phyloP scores from a whole-genome alignment of 1,140 invertebrate species.

The Cydia pomonella region DNA sequence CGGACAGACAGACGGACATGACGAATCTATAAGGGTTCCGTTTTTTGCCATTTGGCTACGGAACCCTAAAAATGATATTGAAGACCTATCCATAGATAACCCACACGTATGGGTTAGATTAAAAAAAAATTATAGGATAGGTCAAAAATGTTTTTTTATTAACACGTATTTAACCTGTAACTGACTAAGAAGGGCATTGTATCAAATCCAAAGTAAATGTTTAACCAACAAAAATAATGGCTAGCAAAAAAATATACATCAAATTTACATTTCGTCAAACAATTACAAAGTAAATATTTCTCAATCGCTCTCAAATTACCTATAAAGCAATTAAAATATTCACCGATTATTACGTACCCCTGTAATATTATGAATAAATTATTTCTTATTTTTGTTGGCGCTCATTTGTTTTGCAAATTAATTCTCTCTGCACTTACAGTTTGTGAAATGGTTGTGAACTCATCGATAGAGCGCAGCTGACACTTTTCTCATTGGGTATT shows the following conservation, averaged over 20 bases:
- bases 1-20: no score
- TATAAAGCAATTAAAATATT: neutral
- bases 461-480: conserved; percentile 29
- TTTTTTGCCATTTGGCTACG: no score
- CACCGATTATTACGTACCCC: conserved; percentile 10
- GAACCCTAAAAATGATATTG: no score
- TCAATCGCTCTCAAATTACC: neutral
- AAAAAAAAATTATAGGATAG: no score
- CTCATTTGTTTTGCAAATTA: conserved; percentile 33
- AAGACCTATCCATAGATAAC: no score
- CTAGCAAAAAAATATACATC: neutral
- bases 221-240: no score
- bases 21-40: no score
- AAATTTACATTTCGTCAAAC: neutral
- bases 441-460: conserved; percentile 26
- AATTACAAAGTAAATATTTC: neutral
- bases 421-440: conserved; percentile 19
- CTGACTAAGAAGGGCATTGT: no score
- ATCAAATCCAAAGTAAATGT: no score
- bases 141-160: no score
- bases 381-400: conserved; percentile 11
- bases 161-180: no score
- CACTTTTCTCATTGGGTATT: conserved; percentile 12
- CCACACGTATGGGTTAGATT: no score
- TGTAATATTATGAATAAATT: conserved; percentile 21